Conservation (phyloP, 2,888 invertebrate genomes). For the Therioaphis trifolii region DNA sequence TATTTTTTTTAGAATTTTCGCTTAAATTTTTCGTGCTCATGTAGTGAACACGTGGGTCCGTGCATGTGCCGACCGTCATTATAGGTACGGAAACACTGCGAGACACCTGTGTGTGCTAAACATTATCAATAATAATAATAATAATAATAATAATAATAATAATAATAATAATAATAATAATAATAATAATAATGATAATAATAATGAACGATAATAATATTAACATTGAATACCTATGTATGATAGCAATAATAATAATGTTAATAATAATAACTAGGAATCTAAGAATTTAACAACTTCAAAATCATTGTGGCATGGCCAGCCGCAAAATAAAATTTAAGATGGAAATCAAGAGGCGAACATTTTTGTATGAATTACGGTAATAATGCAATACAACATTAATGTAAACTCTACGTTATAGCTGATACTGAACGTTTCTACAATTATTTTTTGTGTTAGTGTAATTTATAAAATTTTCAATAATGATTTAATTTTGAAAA, state of each 20-base stretch:
- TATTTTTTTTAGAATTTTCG: slow-evolving; percentile 58
- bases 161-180: background rate
- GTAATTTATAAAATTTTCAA: too few species aligned
- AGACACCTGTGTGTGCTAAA: slow-evolving; percentile 32
- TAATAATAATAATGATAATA: background rate
- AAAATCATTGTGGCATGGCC: background rate
- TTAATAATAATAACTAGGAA: background rate
- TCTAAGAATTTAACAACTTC: background rate
- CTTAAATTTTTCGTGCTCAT: slow-evolving; percentile 52
- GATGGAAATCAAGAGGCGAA: too few species aligned
- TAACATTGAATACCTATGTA: too few species aligned
- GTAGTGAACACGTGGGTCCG: slow-evolving; percentile 38
- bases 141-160: slow-evolving; percentile 6
- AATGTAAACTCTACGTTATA: background rate
- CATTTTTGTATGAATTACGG: background rate
- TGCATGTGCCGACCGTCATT: background rate
- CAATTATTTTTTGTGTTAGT: too few species aligned
- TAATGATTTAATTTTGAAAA: background rate
- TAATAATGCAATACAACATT: background rate
- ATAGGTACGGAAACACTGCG: background rate
- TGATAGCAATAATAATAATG: background rate
- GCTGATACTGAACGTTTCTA: too few species aligned
- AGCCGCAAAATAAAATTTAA: too few species aligned
- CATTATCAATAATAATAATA: slow-evolving; percentile 32
- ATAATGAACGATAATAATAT: too few species aligned